Conservation (phyloP, 1,140 invertebrate genomes). For the Pseudomyrmex gracilis region DNA sequence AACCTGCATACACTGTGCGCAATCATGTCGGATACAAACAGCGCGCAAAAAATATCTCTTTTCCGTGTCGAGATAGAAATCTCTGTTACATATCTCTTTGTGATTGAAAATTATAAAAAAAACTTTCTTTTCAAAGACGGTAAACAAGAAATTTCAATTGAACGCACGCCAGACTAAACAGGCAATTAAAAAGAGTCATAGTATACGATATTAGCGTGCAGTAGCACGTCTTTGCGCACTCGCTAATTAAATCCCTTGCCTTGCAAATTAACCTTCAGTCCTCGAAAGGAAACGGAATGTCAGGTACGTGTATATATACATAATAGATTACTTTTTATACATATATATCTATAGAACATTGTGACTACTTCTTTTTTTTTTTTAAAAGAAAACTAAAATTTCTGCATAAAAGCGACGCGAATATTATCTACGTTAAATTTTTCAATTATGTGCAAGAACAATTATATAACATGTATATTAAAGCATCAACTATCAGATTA, state of each 20-base stretch:
- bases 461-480: constrained; percentile 25
- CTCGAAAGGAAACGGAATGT: constrained; percentile 47
- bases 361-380: constrained; percentile 47
- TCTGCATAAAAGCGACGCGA: not conserved
- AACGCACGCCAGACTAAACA: constrained; percentile 34
- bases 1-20: constrained; percentile 1
- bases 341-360: constrained; percentile 27
- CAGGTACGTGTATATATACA: constrained; percentile 41
- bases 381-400: constrained; percentile 50
- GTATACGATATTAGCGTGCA: constrained; percentile 11
- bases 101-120: not conserved
- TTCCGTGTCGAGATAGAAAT: not conserved
- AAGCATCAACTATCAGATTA: too few relatives aligned
- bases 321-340: constrained; percentile 32
- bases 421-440: not conserved
- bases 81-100: not conserved
- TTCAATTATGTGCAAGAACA: not conserved
- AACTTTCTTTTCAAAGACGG: not conserved
- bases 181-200: constrained; percentile 48
- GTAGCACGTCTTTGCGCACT: constrained; percentile 19
- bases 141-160: not conserved
- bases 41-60: not conserved
- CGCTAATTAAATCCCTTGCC: constrained; percentile 66
- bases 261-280: constrained; percentile 61
- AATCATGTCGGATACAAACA: too few relatives aligned